Conservation (phyloP, 1,140 invertebrate genomes). For the Drosophila lacertosa region DNA sequence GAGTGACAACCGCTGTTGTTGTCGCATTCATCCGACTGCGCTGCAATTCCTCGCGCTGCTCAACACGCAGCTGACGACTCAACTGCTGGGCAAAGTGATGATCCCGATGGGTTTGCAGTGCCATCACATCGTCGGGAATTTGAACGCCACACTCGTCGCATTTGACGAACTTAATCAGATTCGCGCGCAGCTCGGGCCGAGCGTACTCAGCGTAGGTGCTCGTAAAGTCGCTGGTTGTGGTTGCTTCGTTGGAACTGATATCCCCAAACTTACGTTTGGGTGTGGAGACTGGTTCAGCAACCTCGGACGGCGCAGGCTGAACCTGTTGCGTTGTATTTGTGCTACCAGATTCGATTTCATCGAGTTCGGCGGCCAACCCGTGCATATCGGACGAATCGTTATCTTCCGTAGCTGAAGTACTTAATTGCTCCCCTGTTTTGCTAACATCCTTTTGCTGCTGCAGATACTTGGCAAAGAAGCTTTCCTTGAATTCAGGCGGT, state of each 20-base stretch:
- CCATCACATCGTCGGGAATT: conserved; percentile 59
- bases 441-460: conserved; percentile 43
- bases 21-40: conserved; percentile 25
- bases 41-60: conserved; percentile 66
- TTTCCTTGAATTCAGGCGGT: conserved; percentile 55
- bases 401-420: conserved; percentile 1
- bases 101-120: conserved; percentile 86
- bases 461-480: conserved; percentile 69
- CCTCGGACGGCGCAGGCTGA: neutral
- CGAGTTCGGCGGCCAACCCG: conserved; percentile 55
- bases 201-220: conserved; percentile 71
- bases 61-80: conserved; percentile 84
- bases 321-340: neutral
- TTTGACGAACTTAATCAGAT: conserved; percentile 83
- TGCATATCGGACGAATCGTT: conserved; percentile 44
- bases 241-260: conserved; percentile 4
- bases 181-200: conserved; percentile 34
- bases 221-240: conserved; percentile 30
- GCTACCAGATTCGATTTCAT: conserved; percentile 49
- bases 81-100: conserved; percentile 87
- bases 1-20: conserved; percentile 4
- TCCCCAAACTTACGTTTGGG: conserved; percentile 60
- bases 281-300: conserved; percentile 33
- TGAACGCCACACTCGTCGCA: conserved; percentile 85
- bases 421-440: neutral